Evolutionary conservation across 37 sponge, comb jelly and placozoan genomes (phyloP), one percentile per base, ranked within the genome.

Genomic region (Halisarca cf. caerulea): DNA sequence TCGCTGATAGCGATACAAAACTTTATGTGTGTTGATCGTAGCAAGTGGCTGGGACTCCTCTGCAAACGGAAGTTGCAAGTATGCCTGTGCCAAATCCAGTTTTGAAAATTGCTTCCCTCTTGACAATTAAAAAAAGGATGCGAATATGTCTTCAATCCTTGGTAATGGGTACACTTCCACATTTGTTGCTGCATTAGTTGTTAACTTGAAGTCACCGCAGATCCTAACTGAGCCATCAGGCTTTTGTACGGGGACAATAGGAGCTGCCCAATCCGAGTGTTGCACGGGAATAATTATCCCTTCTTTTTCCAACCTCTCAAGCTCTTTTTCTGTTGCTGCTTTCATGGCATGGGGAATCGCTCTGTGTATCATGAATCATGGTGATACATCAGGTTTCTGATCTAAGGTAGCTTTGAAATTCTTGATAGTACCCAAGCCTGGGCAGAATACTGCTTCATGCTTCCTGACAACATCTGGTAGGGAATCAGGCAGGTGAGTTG

Each of bases 201-300:
- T 86, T 2, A 59, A 14, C 69, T 84, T 79, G 45, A 81, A 81
- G 64, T 89, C 90, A 17, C 90, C 90, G 51, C 90, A 89, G 23
- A 85, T 79, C 23, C 90, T 44, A 36, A 89, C 82, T 59, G 85
- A 64, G 60, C 84, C 57, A 64, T 85, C 82, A 14, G 78, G 51
- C 66, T 85, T 85, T 54, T 17, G 21, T 59, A 90, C 86, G 40
- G 86, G 80, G n/a, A 90, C 90, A 33, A 80, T 80, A 4, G 86
- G 90, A 23, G 82, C 68, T 7, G 86, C 90, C 86, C 90, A 86
- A 33, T 78, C 85, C 2, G 85, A 58, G 20, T 41, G 23, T 28
- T 85, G 71, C n/a, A 90, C 90, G 25, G 43, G 58, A 25, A 34
- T 36, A 24, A 90, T 59, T 3, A 90, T 70, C 17, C 84, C 86